These are phyloP conservation scores for Choloepus didactylus DNA, from an alignment of 2,797 vertebrate genomes.

Conservation along the genomic window DNA sequence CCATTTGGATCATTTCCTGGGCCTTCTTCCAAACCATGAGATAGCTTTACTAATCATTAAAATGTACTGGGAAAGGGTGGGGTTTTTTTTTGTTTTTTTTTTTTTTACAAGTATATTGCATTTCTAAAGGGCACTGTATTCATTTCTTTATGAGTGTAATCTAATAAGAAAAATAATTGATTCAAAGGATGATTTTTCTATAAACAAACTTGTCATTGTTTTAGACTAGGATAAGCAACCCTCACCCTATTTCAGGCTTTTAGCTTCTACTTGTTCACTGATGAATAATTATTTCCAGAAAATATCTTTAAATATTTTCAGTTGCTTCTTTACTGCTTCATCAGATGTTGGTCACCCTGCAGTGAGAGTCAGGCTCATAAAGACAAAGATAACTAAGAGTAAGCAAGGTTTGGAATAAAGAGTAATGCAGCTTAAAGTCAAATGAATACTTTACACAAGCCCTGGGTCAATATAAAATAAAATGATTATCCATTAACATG, in stretches of 20 bases:
- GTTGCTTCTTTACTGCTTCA: slow-evolving; percentile 60
- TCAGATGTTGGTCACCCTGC: slow-evolving; percentile 25
- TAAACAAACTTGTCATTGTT: slow-evolving; percentile 77
- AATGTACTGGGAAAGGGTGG: slow-evolving; percentile 76
- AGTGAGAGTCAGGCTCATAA: slow-evolving; percentile 15
- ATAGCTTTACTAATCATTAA: slow-evolving; percentile 83
- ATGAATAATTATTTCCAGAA: slow-evolving; percentile 72
- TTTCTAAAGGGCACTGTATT: slow-evolving; percentile 82
- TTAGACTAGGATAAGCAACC: slow-evolving; percentile 45
- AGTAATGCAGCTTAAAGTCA: slow-evolving; percentile 59
- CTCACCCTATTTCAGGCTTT: slow-evolving; percentile 54
- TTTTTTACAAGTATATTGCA: slow-evolving; percentile 76
- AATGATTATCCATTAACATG: slow-evolving; percentile 68
- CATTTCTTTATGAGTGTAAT: slow-evolving; percentile 82
- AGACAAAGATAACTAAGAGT: slow-evolving; percentile 19
- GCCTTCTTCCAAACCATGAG: slow-evolving; percentile 84
- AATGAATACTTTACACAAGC: slow-evolving; percentile 55
- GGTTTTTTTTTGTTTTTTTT: not conserved
- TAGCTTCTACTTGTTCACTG: slow-evolving; percentile 14
- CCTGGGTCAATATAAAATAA: slow-evolving; percentile 59
- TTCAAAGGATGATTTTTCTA: slow-evolving; percentile 72
- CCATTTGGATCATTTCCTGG: slow-evolving; percentile 84
- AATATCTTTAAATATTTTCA: slow-evolving; percentile 67
- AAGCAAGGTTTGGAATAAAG: slow-evolving; percentile 29
- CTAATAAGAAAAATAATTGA: slow-evolving; percentile 83